These are phyloP conservation scores for Trematomus bernacchii DNA, from an alignment of 2,797 vertebrate species.

Conservation along the genomic window DNA sequence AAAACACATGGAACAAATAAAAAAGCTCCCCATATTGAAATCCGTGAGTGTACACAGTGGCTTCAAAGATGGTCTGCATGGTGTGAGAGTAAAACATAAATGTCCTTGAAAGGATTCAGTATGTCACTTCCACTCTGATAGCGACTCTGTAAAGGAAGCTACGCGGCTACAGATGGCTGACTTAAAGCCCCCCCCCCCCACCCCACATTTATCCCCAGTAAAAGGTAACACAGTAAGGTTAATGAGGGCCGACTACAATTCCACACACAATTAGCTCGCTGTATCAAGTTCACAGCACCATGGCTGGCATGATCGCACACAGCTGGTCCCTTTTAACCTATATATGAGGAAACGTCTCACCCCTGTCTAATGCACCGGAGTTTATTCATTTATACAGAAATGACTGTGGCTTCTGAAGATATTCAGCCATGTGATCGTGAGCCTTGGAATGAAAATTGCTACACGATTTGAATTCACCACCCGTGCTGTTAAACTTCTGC, in stretches of 20 bases:
- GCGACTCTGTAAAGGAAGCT: conserved; percentile 38
- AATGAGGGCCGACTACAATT: conserved; percentile 76
- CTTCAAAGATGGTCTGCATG: conserved; percentile 22
- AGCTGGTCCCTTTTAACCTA: conserved; percentile 74
- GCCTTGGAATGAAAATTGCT: conserved; percentile 24
- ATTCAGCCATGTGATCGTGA: conserved; percentile 15
- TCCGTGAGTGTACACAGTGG: conserved; percentile 12
- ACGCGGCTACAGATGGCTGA: conserved; percentile 76
- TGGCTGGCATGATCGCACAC: conserved; percentile 51
- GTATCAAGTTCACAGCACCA: conserved; percentile 53
- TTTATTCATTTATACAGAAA: conserved; percentile 55
- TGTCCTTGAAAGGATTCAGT: conserved; percentile 57
- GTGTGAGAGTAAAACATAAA: conserved; percentile 12
- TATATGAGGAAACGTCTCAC: conserved; percentile 48
- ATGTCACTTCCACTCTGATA: conserved; percentile 41
- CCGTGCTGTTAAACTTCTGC: conserved; percentile 16
- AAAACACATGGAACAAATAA: conserved; percentile 8
- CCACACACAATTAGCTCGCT: conserved; percentile 78
- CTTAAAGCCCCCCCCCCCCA: conserved; percentile 42
- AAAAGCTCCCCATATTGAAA: conserved; percentile 20
- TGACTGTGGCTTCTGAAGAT: conserved; percentile 21
- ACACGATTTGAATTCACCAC: conserved; percentile 31
- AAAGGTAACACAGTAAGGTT: conserved; percentile 80
- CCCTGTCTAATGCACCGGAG: conserved; percentile 53
- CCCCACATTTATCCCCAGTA: conserved; percentile 71